Percentiles rank a stretch among this genome's conserved stretches.
phyloP scores from a whole-genome alignment of 1,140 invertebrate species.

The Drosophila aff. region DNA sequence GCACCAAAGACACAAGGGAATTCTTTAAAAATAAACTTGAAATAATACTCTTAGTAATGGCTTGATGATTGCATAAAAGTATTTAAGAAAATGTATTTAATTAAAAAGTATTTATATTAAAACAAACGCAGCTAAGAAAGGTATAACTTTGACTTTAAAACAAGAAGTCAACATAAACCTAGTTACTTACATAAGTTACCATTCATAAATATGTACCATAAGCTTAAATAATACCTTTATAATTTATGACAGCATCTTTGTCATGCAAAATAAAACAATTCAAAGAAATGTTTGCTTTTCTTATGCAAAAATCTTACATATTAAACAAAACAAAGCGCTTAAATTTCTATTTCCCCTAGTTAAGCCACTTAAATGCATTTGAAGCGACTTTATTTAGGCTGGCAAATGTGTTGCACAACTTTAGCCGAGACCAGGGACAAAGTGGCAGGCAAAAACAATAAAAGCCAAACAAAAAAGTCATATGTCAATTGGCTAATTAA shows the following conservation, averaged over 20 bases:
- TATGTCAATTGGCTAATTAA: slow-evolving; percentile 81
- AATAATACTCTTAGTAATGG: background rate
- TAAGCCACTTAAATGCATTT: slow-evolving; percentile 38
- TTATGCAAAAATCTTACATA: slow-evolving; percentile 35
- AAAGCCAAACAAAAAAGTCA: slow-evolving; percentile 57
- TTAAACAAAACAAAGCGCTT: slow-evolving; percentile 22
- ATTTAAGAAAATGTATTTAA: background rate
- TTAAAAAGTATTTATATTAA: background rate
- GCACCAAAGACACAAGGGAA: background rate
- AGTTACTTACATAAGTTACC: background rate
- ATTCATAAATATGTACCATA: background rate
- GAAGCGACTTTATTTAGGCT: slow-evolving; percentile 27
- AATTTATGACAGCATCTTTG: slow-evolving; percentile 15
- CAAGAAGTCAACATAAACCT: background rate
- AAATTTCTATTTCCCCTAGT: slow-evolving; percentile 32
- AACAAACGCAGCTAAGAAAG: background rate
- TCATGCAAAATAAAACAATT: slow-evolving; percentile 4
- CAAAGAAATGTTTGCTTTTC: slow-evolving; percentile 33
- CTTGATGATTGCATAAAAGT: background rate
- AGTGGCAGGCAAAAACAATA: slow-evolving; percentile 32
- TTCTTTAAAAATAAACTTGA: slow-evolving; percentile 3
- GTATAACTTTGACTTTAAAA: background rate
- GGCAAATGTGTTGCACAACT: slow-evolving; percentile 34
- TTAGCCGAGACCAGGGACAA: slow-evolving; percentile 2
- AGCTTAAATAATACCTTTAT: slow-evolving; percentile 16